Conservation (phyloP, 1,140 invertebrate genomes). For the Stegodyphus dumicola region DNA sequence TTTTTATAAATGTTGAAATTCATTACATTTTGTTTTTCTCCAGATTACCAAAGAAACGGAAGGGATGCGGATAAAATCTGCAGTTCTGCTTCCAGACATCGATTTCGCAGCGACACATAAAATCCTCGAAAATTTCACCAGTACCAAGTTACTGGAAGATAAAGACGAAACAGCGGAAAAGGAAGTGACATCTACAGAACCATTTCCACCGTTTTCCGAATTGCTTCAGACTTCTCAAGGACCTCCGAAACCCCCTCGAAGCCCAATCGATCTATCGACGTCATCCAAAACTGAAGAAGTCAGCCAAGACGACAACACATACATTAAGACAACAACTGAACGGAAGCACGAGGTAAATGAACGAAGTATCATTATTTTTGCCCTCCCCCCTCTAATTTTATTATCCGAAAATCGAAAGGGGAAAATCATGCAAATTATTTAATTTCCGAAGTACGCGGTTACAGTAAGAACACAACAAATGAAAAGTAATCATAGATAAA, state of each 20-base stretch:
- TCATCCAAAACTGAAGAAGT: constrained; percentile 35
- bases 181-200: not conserved
- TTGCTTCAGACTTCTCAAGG: constrained; percentile 16
- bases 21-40: too few relatives aligned
- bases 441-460: too few relatives aligned
- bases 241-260: constrained; percentile 14
- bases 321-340: constrained; percentile 16
- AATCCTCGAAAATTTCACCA: constrained; percentile 26
- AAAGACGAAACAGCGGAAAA: not conserved
- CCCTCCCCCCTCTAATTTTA: too few relatives aligned
- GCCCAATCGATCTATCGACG: constrained; percentile 6
- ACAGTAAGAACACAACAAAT: too few relatives aligned
- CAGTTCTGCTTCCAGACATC: constrained; percentile 11
- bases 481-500: too few relatives aligned
- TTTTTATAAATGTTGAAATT: too few relatives aligned
- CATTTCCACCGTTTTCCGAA: constrained; percentile 29
- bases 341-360: constrained; percentile 23
- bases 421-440: too few relatives aligned
- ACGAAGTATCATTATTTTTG: too few relatives aligned
- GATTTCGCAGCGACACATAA: not conserved
- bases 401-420: too few relatives aligned
- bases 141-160: constrained; percentile 7
- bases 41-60: not conserved
- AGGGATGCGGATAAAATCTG: constrained; percentile 32
- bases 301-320: constrained; percentile 25